These are phyloP conservation scores for Mesodorylaimus sp. DNA, from an alignment of 2,888 invertebrate genomes.

Conservation along the genomic window DNA sequence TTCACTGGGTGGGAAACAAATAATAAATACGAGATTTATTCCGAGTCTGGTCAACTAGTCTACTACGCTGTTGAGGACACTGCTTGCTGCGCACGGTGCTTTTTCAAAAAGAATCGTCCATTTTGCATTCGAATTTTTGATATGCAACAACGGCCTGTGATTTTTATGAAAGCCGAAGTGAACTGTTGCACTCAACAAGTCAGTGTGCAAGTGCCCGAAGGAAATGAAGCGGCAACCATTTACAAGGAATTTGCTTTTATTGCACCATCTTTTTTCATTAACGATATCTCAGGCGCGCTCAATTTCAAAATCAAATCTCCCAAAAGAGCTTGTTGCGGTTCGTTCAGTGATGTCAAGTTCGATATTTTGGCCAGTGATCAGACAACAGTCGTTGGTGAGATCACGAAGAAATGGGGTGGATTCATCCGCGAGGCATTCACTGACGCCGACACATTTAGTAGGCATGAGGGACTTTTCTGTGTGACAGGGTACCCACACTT, in stretches of 20 bases:
- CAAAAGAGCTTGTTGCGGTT: background rate
- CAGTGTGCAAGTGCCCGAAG: background rate
- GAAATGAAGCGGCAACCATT: background rate
- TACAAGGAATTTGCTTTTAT: conserved; percentile 2
- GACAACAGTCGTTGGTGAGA: background rate
- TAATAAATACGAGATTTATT: conserved; percentile 17
- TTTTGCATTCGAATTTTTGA: conserved; percentile 2
- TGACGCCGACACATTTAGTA: conserved; percentile 5
- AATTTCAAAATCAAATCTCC: background rate
- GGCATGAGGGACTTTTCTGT: no score
- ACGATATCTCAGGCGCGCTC: background rate
- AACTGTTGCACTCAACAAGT: background rate
- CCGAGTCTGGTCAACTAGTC: conserved; percentile 16
- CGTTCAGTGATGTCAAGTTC: background rate
- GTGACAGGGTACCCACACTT: no score
- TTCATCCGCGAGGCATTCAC: background rate
- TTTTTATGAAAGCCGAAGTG: background rate
- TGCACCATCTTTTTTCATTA: background rate
- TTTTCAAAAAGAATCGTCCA: conserved; percentile 1
- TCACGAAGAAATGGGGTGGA: conserved; percentile 1
- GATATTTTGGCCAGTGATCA: conserved; percentile 1
- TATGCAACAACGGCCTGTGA: background rate
- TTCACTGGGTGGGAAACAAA: conserved; percentile 17
- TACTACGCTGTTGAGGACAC: conserved; percentile 13
- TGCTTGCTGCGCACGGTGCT: background rate